Base-by-base conservation (phyloP, 1,140 invertebrate genomes). In the Diabrotica virgifera region DNA sequence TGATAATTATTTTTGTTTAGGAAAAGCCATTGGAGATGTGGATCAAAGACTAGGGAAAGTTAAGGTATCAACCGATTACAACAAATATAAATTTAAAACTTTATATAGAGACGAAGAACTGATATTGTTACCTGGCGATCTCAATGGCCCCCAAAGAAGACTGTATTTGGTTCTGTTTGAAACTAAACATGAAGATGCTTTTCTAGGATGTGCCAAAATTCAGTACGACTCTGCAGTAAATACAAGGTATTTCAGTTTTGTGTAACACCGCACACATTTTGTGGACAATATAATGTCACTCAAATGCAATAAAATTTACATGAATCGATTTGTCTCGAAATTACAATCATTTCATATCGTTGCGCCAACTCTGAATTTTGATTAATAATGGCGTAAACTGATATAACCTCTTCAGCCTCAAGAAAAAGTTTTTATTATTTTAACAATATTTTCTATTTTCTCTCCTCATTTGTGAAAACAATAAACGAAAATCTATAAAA, bases 81-180 rank as follows among this genome's bases (percentile, higher is more conserved):
- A 82, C 5, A 80, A 78, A 52, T 79, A 76, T 52, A 80, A 82
- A 66, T 82, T 79, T 53, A 87, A 85, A 76, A 84, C 80, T 12
- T 77, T 88, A 14, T 90, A 85, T 65, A 85, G 86, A 66, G 88
- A 93, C 77, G 83, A 83, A 5, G 79, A 86, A 60, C 75, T 93
- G 35, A 86, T 84, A 53, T 75, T 90, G 24, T 66, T 92, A 52
- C 86, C 86, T 7, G 84, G 82, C 60, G 89, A 89, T 80, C 82
- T 89, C 63, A 87, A 85, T 64, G 90, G 86, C 72, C 87, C 84
- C 14, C 88, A 85, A 74, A 85, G 93, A 54, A 86, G 86, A 54
- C 80, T 96, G 8, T 96, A 94, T 78, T 80, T 96, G 13, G 93
- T 94, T 7, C 82, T 97, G 10, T 94, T 90, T 74, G 93, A 96